phyloP scores from a whole-genome alignment of 2,113 vertebrate genomes.

The Illadopsis cleaveri region DNA sequence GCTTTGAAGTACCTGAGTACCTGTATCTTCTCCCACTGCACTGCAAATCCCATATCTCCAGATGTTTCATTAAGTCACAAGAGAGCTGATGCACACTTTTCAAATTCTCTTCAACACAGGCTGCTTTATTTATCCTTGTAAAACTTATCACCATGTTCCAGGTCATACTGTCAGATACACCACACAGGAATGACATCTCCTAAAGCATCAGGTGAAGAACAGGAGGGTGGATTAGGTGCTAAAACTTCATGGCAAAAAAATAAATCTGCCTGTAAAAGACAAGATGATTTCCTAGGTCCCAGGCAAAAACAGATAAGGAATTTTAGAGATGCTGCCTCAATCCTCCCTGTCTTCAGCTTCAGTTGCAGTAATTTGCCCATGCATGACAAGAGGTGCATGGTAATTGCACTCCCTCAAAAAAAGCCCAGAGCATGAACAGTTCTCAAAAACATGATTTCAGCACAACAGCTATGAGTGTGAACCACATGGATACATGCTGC shows the following conservation, averaged over 20 bases:
- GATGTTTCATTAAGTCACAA: not conserved
- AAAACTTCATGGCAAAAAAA: not conserved
- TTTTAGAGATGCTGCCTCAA: not conserved
- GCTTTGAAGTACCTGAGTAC: not conserved
- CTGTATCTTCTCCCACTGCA: not conserved
- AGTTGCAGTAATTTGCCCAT: not conserved
- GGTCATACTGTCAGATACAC: not conserved
- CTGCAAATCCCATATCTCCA: not conserved
- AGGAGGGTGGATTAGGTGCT: not conserved
- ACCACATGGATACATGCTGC: accelerated
- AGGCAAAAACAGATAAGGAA: not conserved
- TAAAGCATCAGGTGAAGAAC: not conserved
- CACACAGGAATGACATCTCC: not conserved
- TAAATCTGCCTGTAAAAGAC: not conserved
- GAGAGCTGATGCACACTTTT: not conserved
- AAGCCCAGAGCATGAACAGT: not conserved
- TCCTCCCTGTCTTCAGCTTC: not conserved
- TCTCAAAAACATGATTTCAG: not conserved
- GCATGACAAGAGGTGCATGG: not conserved
- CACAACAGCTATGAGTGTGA: not conserved
- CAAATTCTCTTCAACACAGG: not conserved
- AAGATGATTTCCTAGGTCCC: not conserved
- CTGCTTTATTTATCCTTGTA: not conserved
- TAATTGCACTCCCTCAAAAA: not conserved
- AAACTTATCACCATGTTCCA: not conserved